Percentiles rank a stretch among this genome's conserved stretches.
Conservation (phyloP, 2,888 invertebrate genomes). For the Petrophora chlorosata region DNA sequence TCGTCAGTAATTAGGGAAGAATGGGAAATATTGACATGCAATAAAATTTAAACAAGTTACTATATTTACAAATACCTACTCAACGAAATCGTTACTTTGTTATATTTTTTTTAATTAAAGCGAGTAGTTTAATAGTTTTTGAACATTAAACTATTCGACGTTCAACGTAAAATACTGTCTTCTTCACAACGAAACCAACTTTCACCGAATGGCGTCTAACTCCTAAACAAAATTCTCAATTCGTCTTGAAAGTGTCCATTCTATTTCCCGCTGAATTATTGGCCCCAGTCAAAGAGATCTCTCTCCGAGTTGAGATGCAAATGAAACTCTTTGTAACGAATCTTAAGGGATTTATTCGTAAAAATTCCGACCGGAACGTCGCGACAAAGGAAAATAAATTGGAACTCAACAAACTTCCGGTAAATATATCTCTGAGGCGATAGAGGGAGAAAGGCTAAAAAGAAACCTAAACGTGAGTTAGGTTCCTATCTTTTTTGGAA, state of each 20-base stretch:
- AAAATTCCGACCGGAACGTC: slow-evolving; percentile 65
- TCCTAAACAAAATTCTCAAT: slow-evolving; percentile 4
- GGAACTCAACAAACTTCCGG: slow-evolving; percentile 47
- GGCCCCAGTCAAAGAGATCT: slow-evolving; percentile 51
- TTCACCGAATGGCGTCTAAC: slow-evolving; percentile 11
- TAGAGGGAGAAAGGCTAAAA: no score
- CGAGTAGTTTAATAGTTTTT: no score
- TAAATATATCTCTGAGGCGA: no score
- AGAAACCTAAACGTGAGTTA: no score
- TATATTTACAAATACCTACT: no score
- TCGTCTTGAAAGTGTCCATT: slow-evolving; percentile 8
- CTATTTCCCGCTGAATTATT: slow-evolving; percentile 31
- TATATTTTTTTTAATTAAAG: no score
- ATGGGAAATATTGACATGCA: no score
- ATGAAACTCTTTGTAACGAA: slow-evolving; percentile 79
- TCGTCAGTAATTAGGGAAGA: no score
- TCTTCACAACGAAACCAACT: slow-evolving; percentile 9
- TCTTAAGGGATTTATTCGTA: slow-evolving; percentile 77
- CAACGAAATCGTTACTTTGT: no score
- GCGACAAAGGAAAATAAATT: slow-evolving; percentile 70
- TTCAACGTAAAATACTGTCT: background rate
- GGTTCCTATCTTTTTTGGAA: no score
- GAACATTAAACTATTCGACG: no score
- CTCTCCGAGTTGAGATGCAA: slow-evolving; percentile 66
- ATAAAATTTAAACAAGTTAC: no score